Conservation (phyloP, 53 echinoderm and acorn worm species). For the Hippasteria phrygiana region DNA sequence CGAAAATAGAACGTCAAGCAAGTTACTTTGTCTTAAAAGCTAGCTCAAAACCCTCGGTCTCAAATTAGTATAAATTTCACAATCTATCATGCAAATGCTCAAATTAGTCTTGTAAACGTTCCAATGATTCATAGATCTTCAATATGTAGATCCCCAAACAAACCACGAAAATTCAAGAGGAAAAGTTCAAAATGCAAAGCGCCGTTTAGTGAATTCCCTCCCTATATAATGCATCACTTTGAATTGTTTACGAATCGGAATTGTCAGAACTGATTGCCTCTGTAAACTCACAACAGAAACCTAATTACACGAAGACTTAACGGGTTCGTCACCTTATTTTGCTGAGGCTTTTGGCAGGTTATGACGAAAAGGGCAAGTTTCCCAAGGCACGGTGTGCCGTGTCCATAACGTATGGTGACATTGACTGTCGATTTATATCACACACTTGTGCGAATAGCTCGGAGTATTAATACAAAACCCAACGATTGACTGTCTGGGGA, state of each 20-base stretch:
- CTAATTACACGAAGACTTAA: not conserved
- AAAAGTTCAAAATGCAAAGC: too few relatives aligned
- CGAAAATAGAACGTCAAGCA: too few relatives aligned
- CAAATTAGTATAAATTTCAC: too few relatives aligned
- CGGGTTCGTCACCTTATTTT: not conserved
- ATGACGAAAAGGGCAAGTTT: not conserved
- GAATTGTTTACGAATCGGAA: not conserved
- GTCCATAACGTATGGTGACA: not conserved
- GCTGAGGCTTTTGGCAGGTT: not conserved
- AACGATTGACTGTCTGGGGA: not conserved
- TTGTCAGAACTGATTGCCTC: not conserved
- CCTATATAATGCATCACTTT: too few relatives aligned
- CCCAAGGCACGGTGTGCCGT: not conserved
- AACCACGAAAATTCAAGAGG: too few relatives aligned
- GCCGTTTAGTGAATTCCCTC: too few relatives aligned
- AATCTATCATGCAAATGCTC: too few relatives aligned
- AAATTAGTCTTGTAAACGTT: too few relatives aligned
- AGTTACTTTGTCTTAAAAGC: too few relatives aligned
- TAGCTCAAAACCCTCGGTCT: too few relatives aligned
- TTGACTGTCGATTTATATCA: constrained; percentile 14
- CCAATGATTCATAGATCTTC: too few relatives aligned
- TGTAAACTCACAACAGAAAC: not conserved
- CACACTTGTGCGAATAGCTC: constrained; percentile 4
- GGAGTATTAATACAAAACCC: not conserved
- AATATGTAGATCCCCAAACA: too few relatives aligned